A percentile compares a stretch with the other conserved stretches of the same genome.
These are phyloP conservation scores for Mesorhabditis sp. DNA, from an alignment of 2,888 invertebrate species.

Conservation along the genomic window DNA sequence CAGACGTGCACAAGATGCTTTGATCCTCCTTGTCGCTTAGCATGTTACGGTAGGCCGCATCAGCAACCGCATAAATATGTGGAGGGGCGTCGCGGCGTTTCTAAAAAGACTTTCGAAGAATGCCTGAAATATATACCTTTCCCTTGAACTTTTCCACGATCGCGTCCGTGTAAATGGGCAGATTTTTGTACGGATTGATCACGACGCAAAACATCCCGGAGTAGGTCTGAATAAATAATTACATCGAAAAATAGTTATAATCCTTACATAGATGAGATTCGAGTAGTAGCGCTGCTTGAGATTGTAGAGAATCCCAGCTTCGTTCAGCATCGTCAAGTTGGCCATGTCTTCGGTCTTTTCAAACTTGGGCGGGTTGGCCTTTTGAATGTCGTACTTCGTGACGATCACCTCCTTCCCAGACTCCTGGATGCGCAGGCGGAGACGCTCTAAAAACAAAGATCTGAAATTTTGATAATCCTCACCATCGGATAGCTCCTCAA, in stretches of 20 bases:
- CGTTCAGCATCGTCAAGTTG: slow-evolving; percentile 96
- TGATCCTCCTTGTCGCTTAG: slow-evolving; percentile 99
- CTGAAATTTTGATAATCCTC: slow-evolving; percentile 62
- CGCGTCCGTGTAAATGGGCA: slow-evolving; percentile 98
- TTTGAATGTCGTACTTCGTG: slow-evolving; percentile 46
- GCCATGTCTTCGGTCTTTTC: slow-evolving; percentile 96
- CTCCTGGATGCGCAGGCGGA: slow-evolving; percentile 84
- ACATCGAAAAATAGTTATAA: too few relatives aligned
- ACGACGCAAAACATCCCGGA: slow-evolving; percentile 99
- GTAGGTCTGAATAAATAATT: slow-evolving; percentile 76
- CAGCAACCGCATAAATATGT: slow-evolving; percentile 98
- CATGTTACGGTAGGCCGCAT: slow-evolving; percentile 98
- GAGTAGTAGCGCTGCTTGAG: slow-evolving; percentile 99
- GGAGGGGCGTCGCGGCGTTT: slow-evolving; percentile 92
- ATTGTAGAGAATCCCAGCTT: slow-evolving; percentile 97
- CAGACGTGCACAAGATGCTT: slow-evolving; percentile 87
- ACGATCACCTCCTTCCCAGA: slow-evolving; percentile 73
- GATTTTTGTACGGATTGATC: slow-evolving; percentile 64
- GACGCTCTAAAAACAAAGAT: slow-evolving; percentile 60
- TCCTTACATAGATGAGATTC: slow-evolving; percentile 97
- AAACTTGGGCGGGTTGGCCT: too few relatives aligned
- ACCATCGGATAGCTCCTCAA: slow-evolving; percentile 87
- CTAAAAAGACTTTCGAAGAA: slow-evolving; percentile 34
- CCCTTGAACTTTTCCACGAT: slow-evolving; percentile 99
- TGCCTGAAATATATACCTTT: slow-evolving; percentile 64